Conservation (phyloP, 2,888 invertebrate genomes). For the Calameuta idolon region DNA sequence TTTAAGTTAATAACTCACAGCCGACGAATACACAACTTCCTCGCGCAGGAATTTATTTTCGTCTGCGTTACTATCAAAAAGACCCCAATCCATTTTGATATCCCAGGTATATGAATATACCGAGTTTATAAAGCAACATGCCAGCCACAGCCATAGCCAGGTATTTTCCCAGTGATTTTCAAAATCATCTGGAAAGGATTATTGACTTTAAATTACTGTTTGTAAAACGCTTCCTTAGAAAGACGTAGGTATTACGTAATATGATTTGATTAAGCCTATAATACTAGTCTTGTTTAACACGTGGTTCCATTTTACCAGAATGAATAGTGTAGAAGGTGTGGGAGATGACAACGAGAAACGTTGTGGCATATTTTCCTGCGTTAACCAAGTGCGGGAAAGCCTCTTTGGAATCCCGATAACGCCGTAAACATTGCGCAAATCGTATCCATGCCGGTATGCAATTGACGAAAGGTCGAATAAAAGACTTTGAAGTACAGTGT, state of each 20-base stretch:
- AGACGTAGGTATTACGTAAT: neutral
- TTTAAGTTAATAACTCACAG: conserved; percentile 71
- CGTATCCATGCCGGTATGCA: conserved; percentile 98
- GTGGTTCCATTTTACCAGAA: conserved; percentile 67
- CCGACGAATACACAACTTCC: conserved; percentile 94
- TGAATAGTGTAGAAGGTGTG: conserved; percentile 78
- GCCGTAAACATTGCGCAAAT: conserved; percentile 95
- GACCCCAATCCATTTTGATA: conserved; percentile 99
- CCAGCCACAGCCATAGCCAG: conserved; percentile 91
- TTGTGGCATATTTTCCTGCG: conserved; percentile 98
- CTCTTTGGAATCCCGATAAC: conserved; percentile 94
- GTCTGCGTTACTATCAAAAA: conserved; percentile 90
- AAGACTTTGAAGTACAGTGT: conserved; percentile 78
- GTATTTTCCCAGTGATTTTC: conserved; percentile 79
- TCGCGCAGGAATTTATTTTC: conserved; percentile 93
- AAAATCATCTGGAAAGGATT: conserved; percentile 69
- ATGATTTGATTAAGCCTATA: neutral
- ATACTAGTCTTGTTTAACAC: conserved; percentile 19
- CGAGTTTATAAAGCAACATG: conserved; percentile 86
- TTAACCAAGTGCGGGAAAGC: conserved; percentile 97
- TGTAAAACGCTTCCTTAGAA: neutral
- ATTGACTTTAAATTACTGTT: neutral
- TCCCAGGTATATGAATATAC: conserved; percentile 98
- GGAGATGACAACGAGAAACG: conserved; percentile 94
- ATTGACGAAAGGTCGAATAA: conserved; percentile 86